Evolutionary conservation across 2,113 vertebrate genomes (phyloP).

Genomic region (Stigmatopora argus): DNA sequence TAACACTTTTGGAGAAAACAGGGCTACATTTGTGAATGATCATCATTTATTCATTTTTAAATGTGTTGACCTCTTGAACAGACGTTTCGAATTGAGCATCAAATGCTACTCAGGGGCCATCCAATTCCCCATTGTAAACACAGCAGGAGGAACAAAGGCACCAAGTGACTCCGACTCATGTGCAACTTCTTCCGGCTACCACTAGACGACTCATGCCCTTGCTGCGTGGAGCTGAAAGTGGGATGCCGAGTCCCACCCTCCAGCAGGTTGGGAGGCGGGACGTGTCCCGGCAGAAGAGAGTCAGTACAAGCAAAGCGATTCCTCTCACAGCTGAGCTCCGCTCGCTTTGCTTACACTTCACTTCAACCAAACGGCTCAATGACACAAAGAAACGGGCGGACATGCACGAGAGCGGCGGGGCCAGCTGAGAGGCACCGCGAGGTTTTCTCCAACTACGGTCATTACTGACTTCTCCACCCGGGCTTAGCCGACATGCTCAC

Average conservation of each 20-base stretch:
- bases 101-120: not conserved
- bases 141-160: not conserved
- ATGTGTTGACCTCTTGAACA: not conserved
- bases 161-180: not conserved
- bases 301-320: constrained; percentile 31
- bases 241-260: constrained; percentile 53
- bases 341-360: constrained; percentile 24
- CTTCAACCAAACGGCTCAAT: constrained; percentile 13
- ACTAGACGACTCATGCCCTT: constrained; percentile 34
- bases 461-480: constrained; percentile 16
- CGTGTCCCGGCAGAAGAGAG: constrained; percentile 31
- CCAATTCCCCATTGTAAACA: not conserved
- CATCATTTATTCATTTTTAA: not conserved
- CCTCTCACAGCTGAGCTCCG: constrained; percentile 43
- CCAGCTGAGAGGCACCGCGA: constrained; percentile 35
- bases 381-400: constrained; percentile 48
- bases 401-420: constrained; percentile 37
- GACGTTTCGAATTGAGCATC: not conserved
- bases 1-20: not conserved
- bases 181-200: constrained; percentile 48
- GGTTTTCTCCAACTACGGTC: constrained; percentile 37
- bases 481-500: constrained; percentile 55
- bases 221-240: not conserved
- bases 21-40: too few species aligned
- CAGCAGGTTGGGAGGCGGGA: constrained; percentile 46